These are phyloP conservation scores for Crossoptilon crossoptilon DNA, from an alignment of 2,797 vertebrate genomes.

Conservation along the genomic window DNA sequence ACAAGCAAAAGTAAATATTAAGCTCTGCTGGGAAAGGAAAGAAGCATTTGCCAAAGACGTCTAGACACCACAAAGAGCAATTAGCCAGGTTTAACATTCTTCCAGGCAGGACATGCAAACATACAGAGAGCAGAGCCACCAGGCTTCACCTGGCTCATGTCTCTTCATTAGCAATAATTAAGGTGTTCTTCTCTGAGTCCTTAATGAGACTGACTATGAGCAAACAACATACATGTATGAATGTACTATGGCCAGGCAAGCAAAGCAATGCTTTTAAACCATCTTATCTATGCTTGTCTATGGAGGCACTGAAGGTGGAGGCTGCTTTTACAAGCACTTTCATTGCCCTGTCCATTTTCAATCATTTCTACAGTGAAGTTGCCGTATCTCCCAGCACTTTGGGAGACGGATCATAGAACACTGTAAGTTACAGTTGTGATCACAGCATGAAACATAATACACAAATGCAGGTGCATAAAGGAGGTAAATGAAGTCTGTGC, in stretches of 20 bases:
- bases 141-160: constrained; percentile 35
- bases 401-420: neutral
- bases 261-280: neutral
- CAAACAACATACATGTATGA: neutral
- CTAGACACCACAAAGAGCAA: constrained; percentile 41
- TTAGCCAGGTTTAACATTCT: constrained; percentile 39
- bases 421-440: neutral
- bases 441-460: neutral
- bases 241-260: neutral
- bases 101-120: constrained; percentile 36
- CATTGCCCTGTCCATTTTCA: neutral
- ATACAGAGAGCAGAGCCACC: constrained; percentile 32
- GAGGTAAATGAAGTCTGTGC: neutral
- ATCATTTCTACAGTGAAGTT: neutral
- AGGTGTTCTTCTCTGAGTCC: constrained; percentile 30
- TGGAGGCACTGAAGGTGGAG: neutral
- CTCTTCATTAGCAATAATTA: constrained; percentile 50
- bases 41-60: neutral
- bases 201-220: constrained; percentile 24
- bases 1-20: neutral
- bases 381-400: accelerated
- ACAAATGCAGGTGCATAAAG: neutral
- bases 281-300: neutral
- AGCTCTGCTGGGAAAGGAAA: neutral
- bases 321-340: neutral